Evolutionary conservation across 2,797 vertebrate species (phyloP).

Genomic region (Corythornis leucogaster): DNA sequence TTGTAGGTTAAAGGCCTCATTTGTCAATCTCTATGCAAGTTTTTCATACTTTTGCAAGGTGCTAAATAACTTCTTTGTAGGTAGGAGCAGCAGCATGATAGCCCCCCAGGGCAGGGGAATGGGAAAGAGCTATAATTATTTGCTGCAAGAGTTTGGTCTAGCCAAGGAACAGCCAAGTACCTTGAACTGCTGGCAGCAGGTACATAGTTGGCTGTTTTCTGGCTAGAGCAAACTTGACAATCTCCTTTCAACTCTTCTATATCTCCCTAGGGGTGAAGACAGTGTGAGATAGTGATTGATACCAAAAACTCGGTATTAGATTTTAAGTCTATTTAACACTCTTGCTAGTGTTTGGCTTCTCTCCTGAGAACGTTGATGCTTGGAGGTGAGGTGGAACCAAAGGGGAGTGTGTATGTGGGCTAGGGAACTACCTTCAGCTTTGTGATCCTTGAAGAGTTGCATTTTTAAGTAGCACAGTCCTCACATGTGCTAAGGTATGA

Average conservation of each 20-base stretch:
- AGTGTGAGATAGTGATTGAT: not conserved
- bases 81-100: not conserved
- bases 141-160: not conserved
- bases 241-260: not conserved
- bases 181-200: not conserved
- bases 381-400: not conserved
- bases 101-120: not conserved
- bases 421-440: not conserved
- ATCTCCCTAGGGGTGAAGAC: not conserved
- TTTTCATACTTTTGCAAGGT: not conserved
- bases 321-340: not conserved
- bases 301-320: not conserved
- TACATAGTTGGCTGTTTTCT: not conserved
- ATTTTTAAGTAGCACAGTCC: not conserved
- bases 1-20: not conserved
- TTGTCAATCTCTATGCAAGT: not conserved
- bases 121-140: conserved; percentile 19
- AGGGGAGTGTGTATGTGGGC: not conserved
- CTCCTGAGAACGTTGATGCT: not conserved
- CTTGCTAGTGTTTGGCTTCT: not conserved
- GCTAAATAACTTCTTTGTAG: not conserved
- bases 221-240: not conserved
- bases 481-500: not conserved
- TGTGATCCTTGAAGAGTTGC: not conserved
- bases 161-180: not conserved